Conservation (phyloP, 2,888 invertebrate species). For the Exephanes ischioxanthus region DNA sequence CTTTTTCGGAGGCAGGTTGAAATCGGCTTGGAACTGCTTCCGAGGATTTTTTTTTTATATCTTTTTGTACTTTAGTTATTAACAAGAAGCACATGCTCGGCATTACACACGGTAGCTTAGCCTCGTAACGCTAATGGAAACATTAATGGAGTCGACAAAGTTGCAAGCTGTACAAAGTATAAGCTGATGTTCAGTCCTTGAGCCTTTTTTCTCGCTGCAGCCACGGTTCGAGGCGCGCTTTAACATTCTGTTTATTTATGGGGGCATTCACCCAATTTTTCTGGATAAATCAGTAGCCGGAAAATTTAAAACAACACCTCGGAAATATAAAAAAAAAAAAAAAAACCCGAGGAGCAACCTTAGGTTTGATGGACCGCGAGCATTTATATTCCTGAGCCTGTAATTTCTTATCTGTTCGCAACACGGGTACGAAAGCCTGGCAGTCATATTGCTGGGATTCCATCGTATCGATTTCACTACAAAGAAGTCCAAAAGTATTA, state of each 20-base stretch:
- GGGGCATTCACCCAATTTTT: neutral
- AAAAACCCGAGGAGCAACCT: no score
- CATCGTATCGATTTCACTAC: no score
- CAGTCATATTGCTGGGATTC: no score
- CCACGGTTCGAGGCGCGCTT: neutral
- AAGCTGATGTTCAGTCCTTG: neutral
- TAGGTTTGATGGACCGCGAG: no score
- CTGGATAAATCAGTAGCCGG: no score
- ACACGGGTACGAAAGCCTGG: no score
- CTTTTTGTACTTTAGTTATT: neutral
- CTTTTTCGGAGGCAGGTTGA: neutral
- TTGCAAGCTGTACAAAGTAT: neutral
- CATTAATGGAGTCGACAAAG: neutral
- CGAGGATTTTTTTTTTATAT: neutral
- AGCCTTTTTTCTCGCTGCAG: neutral
- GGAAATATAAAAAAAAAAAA: no score
- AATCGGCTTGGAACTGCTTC: slow-evolving; percentile 7
- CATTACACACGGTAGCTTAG: slow-evolving; percentile 3
- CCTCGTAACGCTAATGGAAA: neutral
- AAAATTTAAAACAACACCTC: no score
- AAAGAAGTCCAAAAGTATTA: no score
- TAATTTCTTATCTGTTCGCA: no score
- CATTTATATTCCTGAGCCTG: no score
- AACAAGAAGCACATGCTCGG: neutral
- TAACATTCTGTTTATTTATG: neutral